phyloP scores from a whole-genome alignment of 1,140 invertebrate genomes.

The Listronotus oregonensis region DNA sequence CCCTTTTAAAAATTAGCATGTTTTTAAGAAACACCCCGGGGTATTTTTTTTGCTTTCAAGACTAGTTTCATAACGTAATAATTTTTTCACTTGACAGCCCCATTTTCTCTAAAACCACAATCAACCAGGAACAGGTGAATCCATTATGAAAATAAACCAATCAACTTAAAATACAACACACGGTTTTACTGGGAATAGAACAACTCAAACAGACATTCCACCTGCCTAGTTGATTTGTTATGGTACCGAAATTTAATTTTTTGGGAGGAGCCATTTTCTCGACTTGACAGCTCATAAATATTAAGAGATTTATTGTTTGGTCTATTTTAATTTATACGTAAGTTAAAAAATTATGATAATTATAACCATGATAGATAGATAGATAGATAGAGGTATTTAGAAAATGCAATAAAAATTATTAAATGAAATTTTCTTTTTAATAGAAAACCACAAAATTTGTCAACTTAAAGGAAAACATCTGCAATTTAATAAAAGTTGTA shows the following conservation, averaged over 20 bases:
- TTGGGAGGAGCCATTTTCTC: slow-evolving; percentile 32
- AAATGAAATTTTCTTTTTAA: too few species aligned
- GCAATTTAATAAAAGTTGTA: too few species aligned
- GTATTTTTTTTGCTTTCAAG: too few species aligned
- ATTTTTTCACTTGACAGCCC: slow-evolving; percentile 22
- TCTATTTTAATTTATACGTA: slow-evolving; percentile 32
- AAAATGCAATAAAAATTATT: too few species aligned
- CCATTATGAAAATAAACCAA: slow-evolving; percentile 31
- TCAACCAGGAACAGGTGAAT: slow-evolving; percentile 25
- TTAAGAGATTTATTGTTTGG: slow-evolving; percentile 31
- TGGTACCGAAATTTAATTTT: slow-evolving; percentile 31
- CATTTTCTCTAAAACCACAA: slow-evolving; percentile 14
- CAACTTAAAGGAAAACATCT: too few species aligned
- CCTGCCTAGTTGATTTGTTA: slow-evolving; percentile 34
- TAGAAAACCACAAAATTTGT: too few species aligned
- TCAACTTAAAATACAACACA: slow-evolving; percentile 26
- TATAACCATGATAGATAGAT: slow-evolving; percentile 18
- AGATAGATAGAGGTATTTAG: background rate
- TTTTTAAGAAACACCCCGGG: too few species aligned
- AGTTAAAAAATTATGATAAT: slow-evolving; percentile 26
- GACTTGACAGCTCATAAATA: slow-evolving; percentile 29
- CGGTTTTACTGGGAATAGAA: slow-evolving; percentile 9
- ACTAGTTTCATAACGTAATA: slow-evolving; percentile 2
- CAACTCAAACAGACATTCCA: slow-evolving; percentile 18
- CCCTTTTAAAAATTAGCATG: too few species aligned